Conservation (phyloP, 1,140 invertebrate species). For the Philaenus spumarius region DNA sequence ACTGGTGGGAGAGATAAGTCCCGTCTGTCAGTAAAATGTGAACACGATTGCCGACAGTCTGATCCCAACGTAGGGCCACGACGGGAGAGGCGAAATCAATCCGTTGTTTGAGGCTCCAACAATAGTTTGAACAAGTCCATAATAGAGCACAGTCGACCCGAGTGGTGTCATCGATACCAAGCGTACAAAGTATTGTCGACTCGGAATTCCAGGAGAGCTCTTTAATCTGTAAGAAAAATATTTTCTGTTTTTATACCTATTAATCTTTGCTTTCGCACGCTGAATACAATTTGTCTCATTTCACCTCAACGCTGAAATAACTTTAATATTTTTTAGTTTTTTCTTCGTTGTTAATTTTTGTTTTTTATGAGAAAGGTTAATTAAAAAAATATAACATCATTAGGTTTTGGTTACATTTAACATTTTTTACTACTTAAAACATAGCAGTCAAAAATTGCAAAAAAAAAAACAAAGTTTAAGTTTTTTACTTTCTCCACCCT, state of each 20-base stretch:
- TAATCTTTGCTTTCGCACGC: no score
- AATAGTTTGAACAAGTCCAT: slow-evolving; percentile 78
- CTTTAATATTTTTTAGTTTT: not conserved
- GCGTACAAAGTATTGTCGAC: slow-evolving; percentile 65
- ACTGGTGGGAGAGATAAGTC: slow-evolving; percentile 50
- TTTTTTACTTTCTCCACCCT: no score
- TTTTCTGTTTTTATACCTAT: not conserved
- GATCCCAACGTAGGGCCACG: slow-evolving; percentile 56
- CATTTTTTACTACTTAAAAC: no score
- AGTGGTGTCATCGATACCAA: slow-evolving; percentile 40
- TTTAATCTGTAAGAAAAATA: slow-evolving; percentile 17
- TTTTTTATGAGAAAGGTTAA: not conserved
- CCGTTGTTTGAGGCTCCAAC: slow-evolving; percentile 85
- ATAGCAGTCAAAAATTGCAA: no score
- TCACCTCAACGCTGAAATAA: no score
- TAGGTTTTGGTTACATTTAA: no score
- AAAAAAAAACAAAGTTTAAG: no score
- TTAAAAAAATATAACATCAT: no score
- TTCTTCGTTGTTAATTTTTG: not conserved
- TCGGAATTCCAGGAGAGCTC: slow-evolving; percentile 69
- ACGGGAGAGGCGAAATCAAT: slow-evolving; percentile 46
- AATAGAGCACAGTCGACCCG: slow-evolving; percentile 52
- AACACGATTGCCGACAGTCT: slow-evolving; percentile 48
- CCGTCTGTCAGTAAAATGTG: slow-evolving; percentile 50
- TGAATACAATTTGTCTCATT: no score